Evolutionary conservation across 2,113 vertebrate genomes (phyloP).

Genomic region (Brachirus orientalis): DNA sequence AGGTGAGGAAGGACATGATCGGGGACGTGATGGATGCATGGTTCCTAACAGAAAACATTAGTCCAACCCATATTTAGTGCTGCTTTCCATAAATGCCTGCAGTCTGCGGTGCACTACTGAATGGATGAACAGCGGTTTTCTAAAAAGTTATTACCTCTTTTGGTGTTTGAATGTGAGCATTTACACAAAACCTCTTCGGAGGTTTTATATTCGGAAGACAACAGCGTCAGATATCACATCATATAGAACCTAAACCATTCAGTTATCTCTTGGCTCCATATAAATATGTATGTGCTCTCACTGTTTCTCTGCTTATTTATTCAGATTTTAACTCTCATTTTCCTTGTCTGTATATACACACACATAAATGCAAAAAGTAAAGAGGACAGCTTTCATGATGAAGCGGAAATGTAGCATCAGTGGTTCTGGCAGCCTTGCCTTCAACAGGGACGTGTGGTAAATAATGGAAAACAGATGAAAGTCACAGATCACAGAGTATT

Average conservation of each 20-base stretch:
- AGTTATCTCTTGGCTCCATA: neutral
- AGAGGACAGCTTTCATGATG: conserved; percentile 15
- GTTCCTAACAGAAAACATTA: too few relatives aligned
- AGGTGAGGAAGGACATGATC: conserved; percentile 81
- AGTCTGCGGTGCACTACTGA: neutral
- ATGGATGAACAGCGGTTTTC: neutral
- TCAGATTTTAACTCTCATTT: neutral
- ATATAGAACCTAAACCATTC: neutral
- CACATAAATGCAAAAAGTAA: conserved; percentile 2
- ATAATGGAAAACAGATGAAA: conserved; percentile 50
- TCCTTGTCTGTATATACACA: neutral
- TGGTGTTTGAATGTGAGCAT: too few relatives aligned
- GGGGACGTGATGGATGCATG: neutral
- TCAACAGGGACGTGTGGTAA: conserved; percentile 38
- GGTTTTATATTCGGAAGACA: too few relatives aligned
- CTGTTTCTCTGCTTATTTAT: neutral
- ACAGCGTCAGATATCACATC: neutral
- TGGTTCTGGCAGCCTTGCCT: conserved; percentile 2
- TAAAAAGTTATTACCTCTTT: too few relatives aligned
- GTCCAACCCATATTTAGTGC: too few relatives aligned
- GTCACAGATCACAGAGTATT: conserved; percentile 23
- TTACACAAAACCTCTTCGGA: too few relatives aligned
- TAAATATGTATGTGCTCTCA: neutral
- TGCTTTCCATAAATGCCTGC: neutral
- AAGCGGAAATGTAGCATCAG: conserved; percentile 13